phyloP scores from a whole-genome alignment of 2,113 vertebrate genomes.

The Anhinga rufa region DNA sequence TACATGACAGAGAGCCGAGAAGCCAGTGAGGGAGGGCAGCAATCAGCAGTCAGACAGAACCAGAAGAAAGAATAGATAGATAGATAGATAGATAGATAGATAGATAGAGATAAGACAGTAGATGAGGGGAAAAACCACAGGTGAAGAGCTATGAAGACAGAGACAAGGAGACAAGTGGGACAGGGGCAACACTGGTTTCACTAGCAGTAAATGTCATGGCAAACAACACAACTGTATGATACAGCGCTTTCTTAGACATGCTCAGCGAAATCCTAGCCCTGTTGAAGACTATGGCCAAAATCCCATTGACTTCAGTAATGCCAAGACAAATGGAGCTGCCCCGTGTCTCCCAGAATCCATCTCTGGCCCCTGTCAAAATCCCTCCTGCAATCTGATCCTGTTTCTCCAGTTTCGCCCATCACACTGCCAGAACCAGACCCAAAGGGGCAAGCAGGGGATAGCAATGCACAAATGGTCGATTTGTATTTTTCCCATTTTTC shows the following conservation, averaged over 20 bases:
- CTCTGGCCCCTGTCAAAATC: not conserved
- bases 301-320: constrained; percentile 28
- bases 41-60: not conserved
- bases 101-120: not conserved
- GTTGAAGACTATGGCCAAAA: constrained; percentile 21
- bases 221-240: not conserved
- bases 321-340: not conserved
- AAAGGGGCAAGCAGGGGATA: not conserved
- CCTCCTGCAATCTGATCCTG: not conserved
- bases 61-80: not conserved
- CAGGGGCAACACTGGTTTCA: not conserved
- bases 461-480: not conserved
- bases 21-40: not conserved
- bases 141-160: not conserved
- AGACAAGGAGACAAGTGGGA: not conserved
- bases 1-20: not conserved
- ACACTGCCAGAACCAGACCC: not conserved
- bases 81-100: not conserved
- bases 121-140: not conserved
- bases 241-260: not conserved
- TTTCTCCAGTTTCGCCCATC: constrained; percentile 8
- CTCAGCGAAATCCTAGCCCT: not conserved
- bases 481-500: not conserved
- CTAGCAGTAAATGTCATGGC: not conserved
- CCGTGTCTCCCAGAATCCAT: not conserved